Evolutionary conservation across 2,113 vertebrate genomes (phyloP).

Genomic region (Apus apus): DNA sequence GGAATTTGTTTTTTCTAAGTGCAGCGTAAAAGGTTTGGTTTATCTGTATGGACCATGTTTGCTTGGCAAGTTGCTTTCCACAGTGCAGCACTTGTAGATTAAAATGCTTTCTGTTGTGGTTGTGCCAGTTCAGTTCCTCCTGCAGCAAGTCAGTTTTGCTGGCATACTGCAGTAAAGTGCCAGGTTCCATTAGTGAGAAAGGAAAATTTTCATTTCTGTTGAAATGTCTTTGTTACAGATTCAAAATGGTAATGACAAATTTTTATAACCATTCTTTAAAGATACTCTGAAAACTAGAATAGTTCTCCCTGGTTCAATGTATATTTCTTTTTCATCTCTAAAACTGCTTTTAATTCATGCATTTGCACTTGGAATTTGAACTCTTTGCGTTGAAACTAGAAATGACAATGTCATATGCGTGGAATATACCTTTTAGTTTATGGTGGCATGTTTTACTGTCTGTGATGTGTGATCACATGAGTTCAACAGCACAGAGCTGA

Average conservation of each 20-base stretch:
- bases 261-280: neutral
- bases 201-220: neutral
- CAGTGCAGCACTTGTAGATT: neutral
- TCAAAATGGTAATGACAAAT: neutral
- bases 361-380: neutral
- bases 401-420: neutral
- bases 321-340: neutral
- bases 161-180: neutral
- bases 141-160: neutral
- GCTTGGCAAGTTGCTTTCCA: conserved; percentile 5
- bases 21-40: neutral
- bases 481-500: neutral
- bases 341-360: neutral
- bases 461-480: neutral
- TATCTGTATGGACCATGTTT: neutral
- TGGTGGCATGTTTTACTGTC: neutral
- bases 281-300: neutral
- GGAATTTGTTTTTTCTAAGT: neutral
- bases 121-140: neutral
- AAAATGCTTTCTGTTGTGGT: conserved; percentile 4
- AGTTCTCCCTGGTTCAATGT: neutral
- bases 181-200: neutral
- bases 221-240: neutral
- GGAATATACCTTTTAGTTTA: neutral
- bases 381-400: neutral